Evolutionary conservation across 1,140 invertebrate genomes (phyloP), one percentile per base, ranked within the genome.

Genomic region (Periplaneta americana): DNA sequence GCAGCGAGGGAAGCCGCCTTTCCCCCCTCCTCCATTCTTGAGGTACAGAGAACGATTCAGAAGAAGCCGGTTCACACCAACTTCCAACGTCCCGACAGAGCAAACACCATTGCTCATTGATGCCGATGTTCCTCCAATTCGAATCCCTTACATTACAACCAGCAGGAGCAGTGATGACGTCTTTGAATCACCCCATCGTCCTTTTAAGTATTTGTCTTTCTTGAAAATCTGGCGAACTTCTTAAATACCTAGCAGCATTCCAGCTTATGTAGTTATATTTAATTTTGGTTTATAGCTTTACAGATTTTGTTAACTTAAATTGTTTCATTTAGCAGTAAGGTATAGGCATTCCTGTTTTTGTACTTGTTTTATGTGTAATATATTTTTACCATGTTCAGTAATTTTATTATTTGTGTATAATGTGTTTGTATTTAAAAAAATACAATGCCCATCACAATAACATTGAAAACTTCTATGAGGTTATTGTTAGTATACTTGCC

Each of bases 221-320:
- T 66, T 66, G 22, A 66, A 66, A 28, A 5, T 22, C 6, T 66
- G 48, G 22, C 22, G 13, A 13, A 8, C 48, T n/a, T 8, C 22
- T 28, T 66, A 66, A 66, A 66, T 11, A n/a, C 11, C 0, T 15
- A 18, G 4, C 17, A 48, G 5, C n/a, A 15, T 48, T 66, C 34
- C 34, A 85, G 83, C 84, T 85, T 84, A 84, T 84, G 85, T 84
- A 80, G 80, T 84, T 82, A 82, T 84, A 84, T 83, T 84, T 84
- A 82, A 86, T 85, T n/a, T 85, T 86, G 88, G 90, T 89, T 89
- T 89, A 88, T 89, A 86, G 89, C 89, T 80, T 80, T 57, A 88
- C 88, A 89, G 88, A 87, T 88, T 89, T 89, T 88, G 89, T 88
- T 89, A 87, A 88, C 88, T n/a, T n/a, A n/a, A n/a, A n/a, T n/a